A percentile compares a stretch with the other conserved stretches of the same genome.
phyloP scores from a whole-genome alignment of 2,888 invertebrate species.

The Acleris sparsana region DNA sequence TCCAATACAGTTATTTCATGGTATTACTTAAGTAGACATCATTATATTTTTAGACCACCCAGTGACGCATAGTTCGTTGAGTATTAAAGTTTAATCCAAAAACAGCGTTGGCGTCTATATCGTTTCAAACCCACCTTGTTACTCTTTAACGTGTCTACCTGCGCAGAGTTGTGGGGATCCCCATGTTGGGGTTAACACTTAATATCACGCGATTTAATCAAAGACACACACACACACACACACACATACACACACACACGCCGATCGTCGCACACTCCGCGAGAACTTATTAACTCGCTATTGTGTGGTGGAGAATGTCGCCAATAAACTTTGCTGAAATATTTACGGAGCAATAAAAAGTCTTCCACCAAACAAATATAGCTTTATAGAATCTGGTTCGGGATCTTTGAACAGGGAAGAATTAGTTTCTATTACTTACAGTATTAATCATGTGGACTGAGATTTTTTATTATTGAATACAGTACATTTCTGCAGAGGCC shows the following conservation, averaged over 20 bases:
- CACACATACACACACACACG: not conserved
- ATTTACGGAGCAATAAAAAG: conserved; percentile 4
- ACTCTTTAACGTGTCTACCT: not conserved
- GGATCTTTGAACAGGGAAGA: too few relatives aligned
- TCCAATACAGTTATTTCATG: too few relatives aligned
- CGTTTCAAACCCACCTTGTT: not conserved
- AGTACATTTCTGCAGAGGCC: too few relatives aligned
- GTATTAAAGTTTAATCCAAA: too few relatives aligned
- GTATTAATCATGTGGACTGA: too few relatives aligned
- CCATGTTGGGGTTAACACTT: not conserved
- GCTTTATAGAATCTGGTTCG: not conserved
- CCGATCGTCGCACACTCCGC: not conserved
- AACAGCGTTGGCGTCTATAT: too few relatives aligned
- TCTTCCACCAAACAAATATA: not conserved
- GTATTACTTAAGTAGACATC: too few relatives aligned
- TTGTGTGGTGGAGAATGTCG: conserved; percentile 13
- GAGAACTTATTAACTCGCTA: conserved; percentile 9
- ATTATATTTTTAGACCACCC: too few relatives aligned
- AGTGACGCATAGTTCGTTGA: too few relatives aligned
- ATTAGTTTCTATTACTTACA: too few relatives aligned
- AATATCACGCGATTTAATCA: conserved; percentile 6
- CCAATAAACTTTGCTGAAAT: conserved; percentile 5
- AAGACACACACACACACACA: not conserved
- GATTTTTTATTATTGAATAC: too few relatives aligned
- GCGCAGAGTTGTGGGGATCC: not conserved